phyloP scores from a whole-genome alignment of 2,797 vertebrate species.

The Philypnodon macrostomus region DNA sequence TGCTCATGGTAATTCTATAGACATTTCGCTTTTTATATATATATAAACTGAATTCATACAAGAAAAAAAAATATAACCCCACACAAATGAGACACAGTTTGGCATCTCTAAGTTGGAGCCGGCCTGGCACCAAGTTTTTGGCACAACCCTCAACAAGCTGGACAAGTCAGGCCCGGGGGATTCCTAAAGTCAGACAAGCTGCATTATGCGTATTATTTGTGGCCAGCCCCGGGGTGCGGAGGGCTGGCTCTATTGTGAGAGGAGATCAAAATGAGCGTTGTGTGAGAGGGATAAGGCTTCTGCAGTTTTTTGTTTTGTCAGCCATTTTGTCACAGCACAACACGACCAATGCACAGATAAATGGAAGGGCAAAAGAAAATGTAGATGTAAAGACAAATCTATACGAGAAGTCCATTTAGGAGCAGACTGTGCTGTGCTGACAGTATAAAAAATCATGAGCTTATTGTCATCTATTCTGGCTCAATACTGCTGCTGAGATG shows the following conservation, averaged over 20 bases:
- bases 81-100: constrained; percentile 27
- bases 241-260: constrained; percentile 50
- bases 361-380: constrained; percentile 42
- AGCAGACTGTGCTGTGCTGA: constrained; percentile 35
- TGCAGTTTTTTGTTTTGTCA: constrained; percentile 34
- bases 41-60: too few relatives aligned
- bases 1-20: neutral
- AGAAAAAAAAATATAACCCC: neutral
- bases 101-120: constrained; percentile 38
- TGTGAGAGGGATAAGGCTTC: constrained; percentile 60
- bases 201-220: constrained; percentile 68
- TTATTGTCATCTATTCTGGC: constrained; percentile 25
- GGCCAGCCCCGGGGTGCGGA: constrained; percentile 55
- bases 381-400: constrained; percentile 50
- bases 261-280: constrained; percentile 63
- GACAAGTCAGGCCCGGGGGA: constrained; percentile 51
- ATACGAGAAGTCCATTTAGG: constrained; percentile 8
- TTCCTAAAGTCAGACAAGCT: constrained; percentile 68
- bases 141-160: constrained; percentile 51
- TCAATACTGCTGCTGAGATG: constrained; percentile 34
- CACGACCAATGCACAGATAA: constrained; percentile 41
- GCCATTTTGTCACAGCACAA: constrained; percentile 24
- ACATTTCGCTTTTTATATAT: neutral
- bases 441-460: constrained; percentile 38
- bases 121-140: constrained; percentile 51